phyloP scores from a whole-genome alignment of 2,113 vertebrate species.

The Vireo altiloquus region DNA sequence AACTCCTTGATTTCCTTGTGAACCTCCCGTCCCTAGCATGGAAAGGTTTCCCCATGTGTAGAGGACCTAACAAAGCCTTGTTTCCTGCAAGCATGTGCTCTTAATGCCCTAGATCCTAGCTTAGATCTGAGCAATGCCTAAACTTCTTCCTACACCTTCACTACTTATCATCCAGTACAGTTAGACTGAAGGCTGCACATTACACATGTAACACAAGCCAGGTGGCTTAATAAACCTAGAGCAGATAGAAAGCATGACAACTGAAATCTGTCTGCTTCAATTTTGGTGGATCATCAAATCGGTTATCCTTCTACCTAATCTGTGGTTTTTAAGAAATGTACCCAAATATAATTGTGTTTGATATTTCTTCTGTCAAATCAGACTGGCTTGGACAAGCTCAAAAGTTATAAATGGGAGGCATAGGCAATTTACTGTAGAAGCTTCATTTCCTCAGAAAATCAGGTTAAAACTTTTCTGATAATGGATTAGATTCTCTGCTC shows the following conservation, averaged over 20 bases:
- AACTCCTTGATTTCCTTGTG: not conserved
- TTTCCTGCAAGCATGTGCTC: not conserved
- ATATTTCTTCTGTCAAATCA: not conserved
- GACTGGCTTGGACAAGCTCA: not conserved
- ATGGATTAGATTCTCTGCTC: not conserved
- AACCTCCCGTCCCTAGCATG: not conserved
- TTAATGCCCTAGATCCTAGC: not conserved
- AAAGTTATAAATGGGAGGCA: not conserved
- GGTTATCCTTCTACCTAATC: not conserved
- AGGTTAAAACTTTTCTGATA: not conserved
- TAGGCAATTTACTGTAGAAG: not conserved
- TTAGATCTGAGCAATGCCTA: not conserved
- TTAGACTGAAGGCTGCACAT: not conserved
- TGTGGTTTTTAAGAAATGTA: not conserved
- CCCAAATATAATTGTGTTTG: not conserved
- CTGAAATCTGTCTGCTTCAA: not conserved
- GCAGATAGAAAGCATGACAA: not conserved
- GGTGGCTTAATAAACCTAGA: not conserved
- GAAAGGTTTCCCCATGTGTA: not conserved
- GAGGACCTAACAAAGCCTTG: not conserved
- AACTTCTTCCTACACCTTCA: not conserved
- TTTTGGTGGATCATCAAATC: not conserved
- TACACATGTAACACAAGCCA: not conserved
- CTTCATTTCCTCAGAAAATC: not conserved
- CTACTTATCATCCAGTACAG: not conserved